Percentiles rank a stretch among this genome's conserved stretches.
phyloP scores from a whole-genome alignment of 2,888 invertebrate genomes.

The Drosophila picticornis region DNA sequence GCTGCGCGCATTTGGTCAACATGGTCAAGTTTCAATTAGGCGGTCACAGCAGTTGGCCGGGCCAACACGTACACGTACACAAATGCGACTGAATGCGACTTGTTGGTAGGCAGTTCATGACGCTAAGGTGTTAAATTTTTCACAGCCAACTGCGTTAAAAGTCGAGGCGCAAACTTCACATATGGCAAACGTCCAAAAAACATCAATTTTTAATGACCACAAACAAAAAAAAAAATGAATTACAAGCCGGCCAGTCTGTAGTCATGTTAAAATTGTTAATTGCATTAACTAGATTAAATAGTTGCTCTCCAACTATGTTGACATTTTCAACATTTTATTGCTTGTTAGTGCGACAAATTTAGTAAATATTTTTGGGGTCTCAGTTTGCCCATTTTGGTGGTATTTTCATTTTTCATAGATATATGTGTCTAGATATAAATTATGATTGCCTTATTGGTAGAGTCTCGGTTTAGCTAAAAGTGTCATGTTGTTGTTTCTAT shows the following conservation, averaged over 20 bases:
- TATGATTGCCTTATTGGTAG: slow-evolving; percentile 72
- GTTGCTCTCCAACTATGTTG: slow-evolving; percentile 68
- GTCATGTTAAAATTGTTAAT: slow-evolving; percentile 83
- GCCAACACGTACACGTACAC: slow-evolving; percentile 34
- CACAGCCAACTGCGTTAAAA: slow-evolving; percentile 75
- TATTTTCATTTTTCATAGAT: slow-evolving; percentile 22
- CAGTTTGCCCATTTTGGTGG: slow-evolving; percentile 48
- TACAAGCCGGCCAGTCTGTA: slow-evolving; percentile 72
- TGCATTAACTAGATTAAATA: slow-evolving; percentile 84
- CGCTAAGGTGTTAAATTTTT: slow-evolving; percentile 82
- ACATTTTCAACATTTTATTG: slow-evolving; percentile 83
- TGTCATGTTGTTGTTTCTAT: slow-evolving; percentile 69
- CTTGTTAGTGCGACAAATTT: slow-evolving; percentile 82
- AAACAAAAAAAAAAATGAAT: slow-evolving; percentile 2
- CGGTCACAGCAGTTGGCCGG: slow-evolving; percentile 65
- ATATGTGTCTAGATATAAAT: slow-evolving; percentile 44
- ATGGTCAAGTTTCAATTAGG: slow-evolving; percentile 81
- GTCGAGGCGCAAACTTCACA: slow-evolving; percentile 47
- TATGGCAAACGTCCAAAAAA: slow-evolving; percentile 44
- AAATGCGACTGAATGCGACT: slow-evolving; percentile 24
- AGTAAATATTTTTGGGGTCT: slow-evolving; percentile 75
- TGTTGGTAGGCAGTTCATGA: slow-evolving; percentile 60
- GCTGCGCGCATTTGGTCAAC: slow-evolving; percentile 75
- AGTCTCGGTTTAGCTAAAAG: slow-evolving; percentile 63
- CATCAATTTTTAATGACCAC: slow-evolving; percentile 47